Conservation (phyloP, 2,113 vertebrate genomes). For the Oncorhynchus mykiss region DNA sequence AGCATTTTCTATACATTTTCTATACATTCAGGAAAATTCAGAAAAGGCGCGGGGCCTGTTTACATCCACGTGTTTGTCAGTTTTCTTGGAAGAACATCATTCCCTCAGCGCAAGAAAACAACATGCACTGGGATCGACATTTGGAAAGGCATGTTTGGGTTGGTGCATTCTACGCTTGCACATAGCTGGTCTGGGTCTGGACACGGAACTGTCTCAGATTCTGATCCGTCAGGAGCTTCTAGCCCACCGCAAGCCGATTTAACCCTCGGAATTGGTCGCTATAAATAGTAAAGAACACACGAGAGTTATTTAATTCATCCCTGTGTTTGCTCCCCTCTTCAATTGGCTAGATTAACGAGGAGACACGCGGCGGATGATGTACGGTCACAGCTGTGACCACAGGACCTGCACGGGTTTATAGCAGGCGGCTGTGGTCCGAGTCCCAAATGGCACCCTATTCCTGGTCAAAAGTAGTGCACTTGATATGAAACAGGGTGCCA, state of each 20-base stretch:
- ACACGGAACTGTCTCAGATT: constrained; percentile 10
- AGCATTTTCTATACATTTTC: neutral
- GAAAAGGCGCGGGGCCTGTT: neutral
- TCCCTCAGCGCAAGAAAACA: neutral
- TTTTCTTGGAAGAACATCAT: neutral
- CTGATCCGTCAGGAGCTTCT: neutral
- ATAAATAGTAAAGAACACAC: constrained; percentile 47
- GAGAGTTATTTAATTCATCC: constrained; percentile 20
- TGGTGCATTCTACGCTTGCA: constrained; percentile 19
- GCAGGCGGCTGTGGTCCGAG: neutral
- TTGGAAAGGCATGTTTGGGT: constrained; percentile 26
- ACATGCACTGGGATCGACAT: constrained; percentile 30
- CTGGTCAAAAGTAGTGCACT: no score
- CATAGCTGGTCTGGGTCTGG: constrained; percentile 25
- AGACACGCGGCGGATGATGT: constrained; percentile 36
- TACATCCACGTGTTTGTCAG: neutral
- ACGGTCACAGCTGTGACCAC: constrained; percentile 46
- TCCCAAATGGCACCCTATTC: no score
- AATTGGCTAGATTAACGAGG: constrained; percentile 37
- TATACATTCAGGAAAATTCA: neutral
- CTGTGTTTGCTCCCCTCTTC: constrained; percentile 23
- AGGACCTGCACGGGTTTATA: constrained; percentile 5
- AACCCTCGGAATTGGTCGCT: constrained; percentile 30
- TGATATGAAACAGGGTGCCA: no score
- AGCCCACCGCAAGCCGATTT: neutral